phyloP scores from a whole-genome alignment of 2,888 invertebrate species.

The Serripes groenlandicus region DNA sequence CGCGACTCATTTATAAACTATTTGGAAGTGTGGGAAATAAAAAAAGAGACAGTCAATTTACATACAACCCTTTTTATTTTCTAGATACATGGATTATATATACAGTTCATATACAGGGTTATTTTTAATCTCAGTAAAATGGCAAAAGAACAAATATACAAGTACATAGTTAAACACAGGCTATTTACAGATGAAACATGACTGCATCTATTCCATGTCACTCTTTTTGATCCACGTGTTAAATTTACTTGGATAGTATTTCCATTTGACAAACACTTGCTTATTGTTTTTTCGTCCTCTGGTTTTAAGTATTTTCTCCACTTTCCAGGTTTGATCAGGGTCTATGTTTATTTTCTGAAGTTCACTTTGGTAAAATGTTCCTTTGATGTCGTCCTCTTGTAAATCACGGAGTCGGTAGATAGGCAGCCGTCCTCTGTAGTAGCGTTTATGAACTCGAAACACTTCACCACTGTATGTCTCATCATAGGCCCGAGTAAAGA shows the following conservation, averaged over 20 bases:
- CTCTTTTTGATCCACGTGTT: conserved; percentile 57
- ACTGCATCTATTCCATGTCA: conserved; percentile 49
- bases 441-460: conserved; percentile 53
- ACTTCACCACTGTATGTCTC: conserved; percentile 61
- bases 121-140: too few relatives aligned
- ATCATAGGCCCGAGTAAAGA: conserved; percentile 60
- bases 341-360: conserved; percentile 50
- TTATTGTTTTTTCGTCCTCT: conserved; percentile 57
- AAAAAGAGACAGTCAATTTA: too few relatives aligned
- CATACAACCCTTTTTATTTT: too few relatives aligned
- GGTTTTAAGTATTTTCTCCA: conserved; percentile 58
- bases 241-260: conserved; percentile 65
- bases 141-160: too few relatives aligned
- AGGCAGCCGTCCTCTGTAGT: conserved; percentile 49
- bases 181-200: too few relatives aligned
- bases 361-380: conserved; percentile 64
- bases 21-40: too few relatives aligned
- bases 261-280: conserved; percentile 66
- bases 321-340: conserved; percentile 50
- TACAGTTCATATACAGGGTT: too few relatives aligned
- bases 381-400: conserved; percentile 43
- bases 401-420: conserved; percentile 57
- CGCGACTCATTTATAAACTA: too few relatives aligned
- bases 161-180: too few relatives aligned
- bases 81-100: too few relatives aligned